Conservation (phyloP, 2,113 vertebrate species). For the Takifugu flavidus region DNA sequence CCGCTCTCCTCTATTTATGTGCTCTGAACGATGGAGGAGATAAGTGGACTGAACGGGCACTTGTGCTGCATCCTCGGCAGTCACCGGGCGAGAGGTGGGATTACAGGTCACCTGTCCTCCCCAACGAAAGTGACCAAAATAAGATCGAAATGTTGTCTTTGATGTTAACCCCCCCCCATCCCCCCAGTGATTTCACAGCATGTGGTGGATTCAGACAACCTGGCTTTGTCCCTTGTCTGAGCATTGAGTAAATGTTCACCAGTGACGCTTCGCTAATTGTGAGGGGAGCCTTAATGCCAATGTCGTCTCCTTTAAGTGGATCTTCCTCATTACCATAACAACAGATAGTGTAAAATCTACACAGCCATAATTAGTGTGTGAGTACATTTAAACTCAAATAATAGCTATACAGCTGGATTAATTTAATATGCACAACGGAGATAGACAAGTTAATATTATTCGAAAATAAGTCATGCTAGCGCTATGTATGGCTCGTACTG, state of each 20-base stretch:
- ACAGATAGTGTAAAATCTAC: constrained; percentile 8
- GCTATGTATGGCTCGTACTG: too few species aligned
- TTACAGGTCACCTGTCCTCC: too few species aligned
- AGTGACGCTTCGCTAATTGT: not conserved
- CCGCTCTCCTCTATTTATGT: constrained; percentile 2
- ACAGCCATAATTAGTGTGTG: constrained; percentile 7
- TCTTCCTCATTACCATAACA: constrained; percentile 21
- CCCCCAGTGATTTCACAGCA: constrained; percentile 17
- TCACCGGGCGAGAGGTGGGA: too few species aligned
- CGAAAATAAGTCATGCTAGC: not conserved
- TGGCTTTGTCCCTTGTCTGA: constrained; percentile 13
- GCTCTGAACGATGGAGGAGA: constrained; percentile 13
- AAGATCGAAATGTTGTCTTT: not conserved
- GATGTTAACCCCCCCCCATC: not conserved
- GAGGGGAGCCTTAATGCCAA: constrained; percentile 3
- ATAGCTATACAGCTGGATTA: constrained; percentile 2
- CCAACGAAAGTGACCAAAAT: not conserved
- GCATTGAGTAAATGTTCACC: constrained; percentile 6
- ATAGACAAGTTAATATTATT: not conserved
- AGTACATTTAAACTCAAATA: constrained; percentile 17
- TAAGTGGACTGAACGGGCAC: constrained; percentile 2
- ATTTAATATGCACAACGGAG: constrained; percentile 16
- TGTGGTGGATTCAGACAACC: constrained; percentile 28
- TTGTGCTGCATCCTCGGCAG: too few species aligned
- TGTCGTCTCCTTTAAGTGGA: constrained; percentile 7